Base-by-base conservation (phyloP, 2,113 vertebrate species). In the Pongo pygmaeus region DNA sequence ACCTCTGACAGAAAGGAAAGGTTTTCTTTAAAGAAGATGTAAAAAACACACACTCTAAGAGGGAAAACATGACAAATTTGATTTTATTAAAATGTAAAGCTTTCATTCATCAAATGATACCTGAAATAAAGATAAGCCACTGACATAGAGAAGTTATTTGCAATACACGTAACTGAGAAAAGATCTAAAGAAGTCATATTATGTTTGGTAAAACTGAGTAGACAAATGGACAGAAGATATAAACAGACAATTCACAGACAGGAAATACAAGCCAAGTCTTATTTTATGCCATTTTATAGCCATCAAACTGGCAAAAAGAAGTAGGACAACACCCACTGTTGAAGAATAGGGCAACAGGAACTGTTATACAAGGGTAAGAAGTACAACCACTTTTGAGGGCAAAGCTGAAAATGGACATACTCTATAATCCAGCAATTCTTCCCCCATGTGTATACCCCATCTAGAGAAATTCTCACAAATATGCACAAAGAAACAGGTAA, bases 71-170 rank as follows among this genome's bases (percentile, higher is more conserved):
- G 52, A 77, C n/a, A 93, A 94, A 69, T 16, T 9, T 87, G 46
- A 84, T 59, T 93, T 90, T 22, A 96, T 78, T 86, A 94, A 94
- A 90, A 96, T 32, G 55, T 70, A 74, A 43, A 83, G 25, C 43
- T 72, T 83, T 85, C 61, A 84, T 78, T 94, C 79, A 90, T 83
- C 18, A 77, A 96, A 90, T 48, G 35, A 83, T 38, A 83, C 10
- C 18, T 75, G 35, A 86, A 91, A 93, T 70, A 95, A 79, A 85
- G 35, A 80, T 67, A 79, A 84, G 48, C 20, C 88, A 83, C 17
- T 77, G 46, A 48, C 46, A 89, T 3, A 18, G 40, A 79, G 22
- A 95, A 87, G 48, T 74, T 84, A 93, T 69, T 57, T 78, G 40
- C 61, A 92, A 69, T 55, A 43, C 9, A 94, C 3, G 22, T 55